A percentile compares a stretch with the other conserved stretches of the same genome.
These are phyloP conservation scores for Apogon hyalosoma DNA, from an alignment of 2,797 vertebrate species.

Conservation along the genomic window DNA sequence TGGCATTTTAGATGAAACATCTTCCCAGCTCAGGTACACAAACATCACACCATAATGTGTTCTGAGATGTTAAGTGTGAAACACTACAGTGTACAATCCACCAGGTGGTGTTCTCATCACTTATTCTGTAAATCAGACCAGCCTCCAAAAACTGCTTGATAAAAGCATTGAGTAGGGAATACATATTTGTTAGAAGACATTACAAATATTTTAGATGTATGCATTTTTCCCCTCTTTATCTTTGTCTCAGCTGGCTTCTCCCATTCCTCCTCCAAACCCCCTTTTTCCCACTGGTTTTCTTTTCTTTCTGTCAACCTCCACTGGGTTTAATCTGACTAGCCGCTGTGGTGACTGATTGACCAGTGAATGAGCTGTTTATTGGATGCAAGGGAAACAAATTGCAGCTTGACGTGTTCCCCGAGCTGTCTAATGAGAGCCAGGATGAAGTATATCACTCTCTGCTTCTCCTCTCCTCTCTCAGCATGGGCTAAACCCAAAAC, in stretches of 20 bases:
- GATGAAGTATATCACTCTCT: slow-evolving; percentile 81
- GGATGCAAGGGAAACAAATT: slow-evolving; percentile 89
- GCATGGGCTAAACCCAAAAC: slow-evolving; percentile 78
- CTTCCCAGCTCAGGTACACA: slow-evolving; percentile 16
- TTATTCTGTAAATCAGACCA: slow-evolving; percentile 41
- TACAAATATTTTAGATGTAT: slow-evolving; percentile 23
- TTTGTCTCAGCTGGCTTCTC: slow-evolving; percentile 46
- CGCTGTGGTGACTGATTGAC: slow-evolving; percentile 86
- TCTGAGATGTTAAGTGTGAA: slow-evolving; percentile 14
- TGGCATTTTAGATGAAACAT: neutral
- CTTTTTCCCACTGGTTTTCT: slow-evolving; percentile 49
- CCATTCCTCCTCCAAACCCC: slow-evolving; percentile 16
- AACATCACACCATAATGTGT: neutral
- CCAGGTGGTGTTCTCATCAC: slow-evolving; percentile 64
- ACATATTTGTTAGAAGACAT: slow-evolving; percentile 29
- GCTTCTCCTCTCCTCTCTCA: slow-evolving; percentile 69
- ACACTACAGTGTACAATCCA: slow-evolving; percentile 29
- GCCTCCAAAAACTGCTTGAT: slow-evolving; percentile 20
- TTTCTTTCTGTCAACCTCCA: slow-evolving; percentile 73
- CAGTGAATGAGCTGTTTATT: slow-evolving; percentile 88
- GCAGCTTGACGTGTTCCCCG: slow-evolving; percentile 83
- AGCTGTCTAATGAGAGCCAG: slow-evolving; percentile 84
- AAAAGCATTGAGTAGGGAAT: slow-evolving; percentile 19
- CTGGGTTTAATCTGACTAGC: slow-evolving; percentile 84
- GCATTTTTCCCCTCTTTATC: slow-evolving; percentile 35